Evolutionary conservation across 2,797 vertebrate genomes (phyloP).

Genomic region (Tenualosa thibaudeaui): DNA sequence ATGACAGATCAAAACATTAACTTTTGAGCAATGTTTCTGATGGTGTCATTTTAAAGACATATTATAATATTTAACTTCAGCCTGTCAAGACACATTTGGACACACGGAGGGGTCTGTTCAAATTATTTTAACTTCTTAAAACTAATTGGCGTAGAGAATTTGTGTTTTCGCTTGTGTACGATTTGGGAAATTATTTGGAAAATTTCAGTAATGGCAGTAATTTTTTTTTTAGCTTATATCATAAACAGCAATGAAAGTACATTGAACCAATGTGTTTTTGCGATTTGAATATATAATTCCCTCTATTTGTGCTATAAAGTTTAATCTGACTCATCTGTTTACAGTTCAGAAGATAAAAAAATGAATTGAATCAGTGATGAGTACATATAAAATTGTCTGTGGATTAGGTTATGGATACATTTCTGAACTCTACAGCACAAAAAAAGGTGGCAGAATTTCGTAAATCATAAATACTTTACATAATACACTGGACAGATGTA

Average conservation of each 20-base stretch:
- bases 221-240: conserved; percentile 74
- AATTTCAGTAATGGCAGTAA: conserved; percentile 63
- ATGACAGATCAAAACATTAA: not conserved
- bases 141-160: not conserved
- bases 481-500: conserved; percentile 60
- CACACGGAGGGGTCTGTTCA: not conserved
- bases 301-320: conserved; percentile 56
- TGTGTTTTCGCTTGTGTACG: conserved; percentile 30
- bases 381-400: conserved; percentile 27
- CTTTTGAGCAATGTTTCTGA: not conserved
- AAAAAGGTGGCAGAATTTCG: conserved; percentile 54
- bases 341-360: not conserved
- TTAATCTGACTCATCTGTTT: conserved; percentile 32
- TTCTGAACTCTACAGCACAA: conserved; percentile 56
- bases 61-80: not conserved
- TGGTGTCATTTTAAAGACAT: conserved; percentile 46
- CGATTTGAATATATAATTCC: conserved; percentile 50
- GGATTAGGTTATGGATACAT: conserved; percentile 45
- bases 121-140: not conserved
- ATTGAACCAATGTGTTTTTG: conserved; percentile 55
- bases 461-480: conserved; percentile 68
- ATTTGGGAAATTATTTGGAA: conserved; percentile 49
- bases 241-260: conserved; percentile 69
- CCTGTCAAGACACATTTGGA: not conserved
- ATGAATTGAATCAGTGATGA: conserved; percentile 35